These are phyloP conservation scores for Campoplex nolae DNA, from an alignment of 2,888 invertebrate genomes.

Conservation along the genomic window DNA sequence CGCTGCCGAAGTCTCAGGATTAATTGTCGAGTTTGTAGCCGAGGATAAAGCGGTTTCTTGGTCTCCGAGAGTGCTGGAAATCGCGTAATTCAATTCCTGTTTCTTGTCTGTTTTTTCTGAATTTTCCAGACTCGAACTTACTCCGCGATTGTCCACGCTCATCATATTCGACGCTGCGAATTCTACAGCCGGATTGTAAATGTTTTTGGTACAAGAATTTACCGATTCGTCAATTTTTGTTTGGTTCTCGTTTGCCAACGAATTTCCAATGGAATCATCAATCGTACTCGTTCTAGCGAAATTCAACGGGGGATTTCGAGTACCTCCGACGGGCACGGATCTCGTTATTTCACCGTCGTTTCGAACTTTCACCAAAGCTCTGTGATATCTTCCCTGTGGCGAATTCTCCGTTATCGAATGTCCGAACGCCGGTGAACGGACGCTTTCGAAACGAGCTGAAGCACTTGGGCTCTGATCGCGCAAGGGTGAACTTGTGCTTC, in stretches of 20 bases:
- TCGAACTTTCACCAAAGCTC: slow-evolving; percentile 70
- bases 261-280: not conserved
- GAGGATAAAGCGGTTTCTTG: slow-evolving; percentile 14
- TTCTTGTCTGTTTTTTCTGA: not conserved
- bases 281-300: slow-evolving; percentile 47
- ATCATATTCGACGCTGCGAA: slow-evolving; percentile 49
- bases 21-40: slow-evolving; percentile 17
- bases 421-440: slow-evolving; percentile 60
- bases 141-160: not conserved
- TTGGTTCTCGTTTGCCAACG: not conserved
- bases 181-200: slow-evolving; percentile 39
- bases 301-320: slow-evolving; percentile 62
- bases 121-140: not conserved
- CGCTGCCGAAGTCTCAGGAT: slow-evolving; percentile 22
- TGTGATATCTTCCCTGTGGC: slow-evolving; percentile 73
- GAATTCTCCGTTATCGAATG: slow-evolving; percentile 62
- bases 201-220: not conserved
- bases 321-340: slow-evolving; percentile 54
- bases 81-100: slow-evolving; percentile 23
- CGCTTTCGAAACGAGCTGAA: slow-evolving; percentile 49
- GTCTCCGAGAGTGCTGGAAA: slow-evolving; percentile 3
- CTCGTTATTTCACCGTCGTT: slow-evolving; percentile 68
- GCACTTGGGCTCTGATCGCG: slow-evolving; percentile 47
- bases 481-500: not conserved
- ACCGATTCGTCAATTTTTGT: not conserved